These are phyloP conservation scores for Polyploca ridens DNA, from an alignment of 2,888 invertebrate species.

Conservation along the genomic window DNA sequence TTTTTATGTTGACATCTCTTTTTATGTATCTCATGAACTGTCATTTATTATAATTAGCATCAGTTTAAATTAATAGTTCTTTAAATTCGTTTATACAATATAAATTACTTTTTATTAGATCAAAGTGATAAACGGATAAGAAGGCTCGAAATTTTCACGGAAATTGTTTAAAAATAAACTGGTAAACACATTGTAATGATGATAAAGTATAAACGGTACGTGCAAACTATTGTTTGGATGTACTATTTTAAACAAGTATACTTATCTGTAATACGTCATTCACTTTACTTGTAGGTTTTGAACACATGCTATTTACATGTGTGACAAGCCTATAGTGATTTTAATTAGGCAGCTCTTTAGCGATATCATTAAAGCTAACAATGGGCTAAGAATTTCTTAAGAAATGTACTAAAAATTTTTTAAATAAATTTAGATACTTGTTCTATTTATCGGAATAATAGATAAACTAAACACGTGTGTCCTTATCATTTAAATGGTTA, in stretches of 20 bases:
- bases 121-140: conserved; percentile 17
- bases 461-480: conserved; percentile 1
- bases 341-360: conserved; percentile 9
- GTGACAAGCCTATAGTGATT: conserved; percentile 12
- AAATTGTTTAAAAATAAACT: conserved; percentile 3
- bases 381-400: no score
- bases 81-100: no score
- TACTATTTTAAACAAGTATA: conserved; percentile 31
- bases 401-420: no score
- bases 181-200: conserved; percentile 6
- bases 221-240: conserved; percentile 19
- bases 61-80: no score
- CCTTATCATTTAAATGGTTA: not conserved
- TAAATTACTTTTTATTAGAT: no score
- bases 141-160: not conserved
- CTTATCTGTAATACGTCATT: conserved; percentile 48
- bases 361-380: not conserved
- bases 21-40: no score
- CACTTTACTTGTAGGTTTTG: conserved; percentile 39
- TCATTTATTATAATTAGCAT: no score
- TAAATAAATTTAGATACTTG: not conserved
- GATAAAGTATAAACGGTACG: conserved; percentile 7
- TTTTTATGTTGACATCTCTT: conserved; percentile 20
- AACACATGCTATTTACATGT: conserved; percentile 52
- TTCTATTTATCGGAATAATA: not conserved